phyloP scores from a whole-genome alignment of 2,888 invertebrate genomes.

The Nycteola revayana region DNA sequence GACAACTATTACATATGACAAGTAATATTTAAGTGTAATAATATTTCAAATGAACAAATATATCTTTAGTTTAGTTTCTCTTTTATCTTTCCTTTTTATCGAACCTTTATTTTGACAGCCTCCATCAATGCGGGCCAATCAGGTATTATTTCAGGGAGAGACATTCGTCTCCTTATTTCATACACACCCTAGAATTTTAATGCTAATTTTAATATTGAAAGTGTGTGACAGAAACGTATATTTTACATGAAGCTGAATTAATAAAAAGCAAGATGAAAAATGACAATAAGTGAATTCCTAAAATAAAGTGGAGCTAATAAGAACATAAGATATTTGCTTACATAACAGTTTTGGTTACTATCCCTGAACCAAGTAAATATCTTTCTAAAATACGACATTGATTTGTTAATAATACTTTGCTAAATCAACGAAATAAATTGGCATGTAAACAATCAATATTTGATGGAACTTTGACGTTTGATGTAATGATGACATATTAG shows the following conservation, averaged over 20 bases:
- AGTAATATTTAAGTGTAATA: no score
- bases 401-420: constrained; percentile 3
- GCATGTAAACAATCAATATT: constrained; percentile 24
- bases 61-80: constrained; percentile 44
- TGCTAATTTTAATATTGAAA: constrained; percentile 55
- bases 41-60: constrained; percentile 51
- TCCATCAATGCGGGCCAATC: constrained; percentile 90
- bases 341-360: constrained; percentile 36
- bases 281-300: constrained; percentile 19
- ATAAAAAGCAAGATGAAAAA: constrained; percentile 35
- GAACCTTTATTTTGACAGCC: constrained; percentile 86
- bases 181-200: constrained; percentile 85
- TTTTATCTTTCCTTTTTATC: constrained; percentile 73
- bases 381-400: constrained; percentile 55
- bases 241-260: constrained; percentile 37
- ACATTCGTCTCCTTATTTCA: constrained; percentile 86
- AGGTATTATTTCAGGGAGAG: constrained; percentile 87
- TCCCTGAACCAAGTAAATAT: constrained; percentile 46
- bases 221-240: constrained; percentile 23
- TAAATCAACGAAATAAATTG: constrained; percentile 7
- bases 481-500: constrained; percentile 19
- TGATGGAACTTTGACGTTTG: constrained; percentile 10
- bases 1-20: no score
- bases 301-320: constrained; percentile 7
- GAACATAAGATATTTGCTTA: constrained; percentile 12